A percentile compares a stretch with the other conserved stretches of the same genome.
Conservation (phyloP, 1,140 invertebrate species). For the Limonius californicus region DNA sequence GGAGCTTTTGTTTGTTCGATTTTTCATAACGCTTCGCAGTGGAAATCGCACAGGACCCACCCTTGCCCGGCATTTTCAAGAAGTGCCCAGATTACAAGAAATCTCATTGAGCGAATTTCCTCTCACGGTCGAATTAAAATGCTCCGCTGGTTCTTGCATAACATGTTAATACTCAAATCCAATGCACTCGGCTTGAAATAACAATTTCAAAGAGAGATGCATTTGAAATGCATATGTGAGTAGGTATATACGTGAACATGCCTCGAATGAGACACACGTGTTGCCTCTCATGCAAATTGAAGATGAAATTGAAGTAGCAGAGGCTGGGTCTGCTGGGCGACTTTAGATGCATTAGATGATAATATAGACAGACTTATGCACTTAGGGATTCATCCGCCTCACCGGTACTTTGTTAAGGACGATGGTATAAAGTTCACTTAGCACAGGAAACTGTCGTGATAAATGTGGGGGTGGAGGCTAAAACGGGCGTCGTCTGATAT, state of each 20-base stretch:
- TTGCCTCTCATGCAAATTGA: slow-evolving; percentile 11
- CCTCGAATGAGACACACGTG: neutral
- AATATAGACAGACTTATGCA: slow-evolving; percentile 4
- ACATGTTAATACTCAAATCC: too few relatives aligned
- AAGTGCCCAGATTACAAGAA: neutral
- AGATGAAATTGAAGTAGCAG: neutral
- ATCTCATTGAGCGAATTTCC: neutral
- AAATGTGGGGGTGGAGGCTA: too few relatives aligned
- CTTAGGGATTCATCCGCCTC: neutral
- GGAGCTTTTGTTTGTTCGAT: neutral
- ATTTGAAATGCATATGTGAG: neutral
- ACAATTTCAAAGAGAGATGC: neutral
- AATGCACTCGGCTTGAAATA: neutral
- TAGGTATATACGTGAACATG: neutral
- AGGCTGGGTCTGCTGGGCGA: neutral
- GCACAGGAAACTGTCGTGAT: too few relatives aligned
- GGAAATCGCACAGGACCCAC: too few relatives aligned
- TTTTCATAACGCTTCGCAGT: neutral
- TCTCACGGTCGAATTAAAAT: neutral
- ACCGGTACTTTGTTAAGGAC: too few relatives aligned
- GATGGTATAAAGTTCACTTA: too few relatives aligned
- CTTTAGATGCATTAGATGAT: slow-evolving; percentile 10
- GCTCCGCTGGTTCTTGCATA: neutral
- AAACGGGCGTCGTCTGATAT: too few relatives aligned
- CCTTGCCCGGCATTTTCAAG: too few relatives aligned